Conservation (phyloP, 2,888 invertebrate genomes). For the Hemistola chrysoprasaria region DNA sequence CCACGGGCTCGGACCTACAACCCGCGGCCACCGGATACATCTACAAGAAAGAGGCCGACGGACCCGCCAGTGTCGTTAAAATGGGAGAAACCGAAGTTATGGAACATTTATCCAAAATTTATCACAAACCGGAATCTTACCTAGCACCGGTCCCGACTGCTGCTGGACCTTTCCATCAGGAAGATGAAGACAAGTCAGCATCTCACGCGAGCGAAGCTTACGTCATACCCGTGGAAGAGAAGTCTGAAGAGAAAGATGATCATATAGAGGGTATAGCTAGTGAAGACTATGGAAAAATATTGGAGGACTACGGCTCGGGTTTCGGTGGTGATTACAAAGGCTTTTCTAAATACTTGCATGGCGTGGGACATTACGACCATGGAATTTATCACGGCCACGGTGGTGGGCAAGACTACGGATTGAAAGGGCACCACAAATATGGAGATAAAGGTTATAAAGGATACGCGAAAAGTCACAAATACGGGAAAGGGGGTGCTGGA, state of each 20-base stretch:
- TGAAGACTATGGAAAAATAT: constrained; percentile 59
- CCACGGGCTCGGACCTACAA: constrained; percentile 81
- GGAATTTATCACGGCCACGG: constrained; percentile 52
- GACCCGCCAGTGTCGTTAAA: constrained; percentile 70
- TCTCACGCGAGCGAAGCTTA: constrained; percentile 47
- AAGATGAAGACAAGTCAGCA: constrained; percentile 53
- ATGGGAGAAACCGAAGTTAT: constrained; percentile 71
- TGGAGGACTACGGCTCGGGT: constrained; percentile 52
- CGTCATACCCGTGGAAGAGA: constrained; percentile 66
- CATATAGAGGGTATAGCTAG: constrained; percentile 55
- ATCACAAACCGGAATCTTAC: constrained; percentile 59
- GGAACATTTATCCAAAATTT: constrained; percentile 65
- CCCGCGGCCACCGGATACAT: constrained; percentile 83
- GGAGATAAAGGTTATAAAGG: constrained; percentile 79
- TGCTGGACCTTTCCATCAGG: constrained; percentile 51
- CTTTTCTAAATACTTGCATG: constrained; percentile 61
- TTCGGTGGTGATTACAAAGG: constrained; percentile 52
- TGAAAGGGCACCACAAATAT: constrained; percentile 63
- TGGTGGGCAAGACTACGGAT: constrained; percentile 64
- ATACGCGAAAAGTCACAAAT: constrained; percentile 71
- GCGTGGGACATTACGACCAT: constrained; percentile 51
- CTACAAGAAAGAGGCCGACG: constrained; percentile 73
- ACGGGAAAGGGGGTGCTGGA: constrained; percentile 79
- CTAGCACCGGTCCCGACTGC: constrained; percentile 51
- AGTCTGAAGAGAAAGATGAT: constrained; percentile 45